A percentile compares a stretch with the other conserved stretches of the same genome.
Conservation (phyloP, 1,140 invertebrate species). For the Eueides isabella region DNA sequence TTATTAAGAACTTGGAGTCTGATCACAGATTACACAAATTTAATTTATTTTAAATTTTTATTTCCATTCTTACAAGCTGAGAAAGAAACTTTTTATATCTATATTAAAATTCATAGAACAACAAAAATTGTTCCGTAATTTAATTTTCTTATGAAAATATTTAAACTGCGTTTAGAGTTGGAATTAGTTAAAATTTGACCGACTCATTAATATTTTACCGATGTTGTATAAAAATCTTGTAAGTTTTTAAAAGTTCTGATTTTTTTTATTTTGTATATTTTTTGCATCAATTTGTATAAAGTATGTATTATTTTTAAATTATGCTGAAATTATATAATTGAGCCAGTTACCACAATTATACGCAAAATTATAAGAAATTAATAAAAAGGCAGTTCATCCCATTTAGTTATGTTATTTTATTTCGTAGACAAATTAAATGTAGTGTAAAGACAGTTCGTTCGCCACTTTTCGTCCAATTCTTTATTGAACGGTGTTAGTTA, state of each 20-base stretch:
- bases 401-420: no score
- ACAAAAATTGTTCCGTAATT: constrained; percentile 47
- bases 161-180: constrained; percentile 56
- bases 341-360: no score
- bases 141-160: constrained; percentile 60
- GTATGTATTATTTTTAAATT: background rate
- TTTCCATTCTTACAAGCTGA: constrained; percentile 3
- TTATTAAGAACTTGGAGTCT: constrained; percentile 16
- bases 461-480: no score
- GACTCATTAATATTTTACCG: background rate
- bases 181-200: background rate
- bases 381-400: no score
- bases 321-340: no score
- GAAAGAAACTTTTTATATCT: constrained; percentile 17
- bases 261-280: background rate
- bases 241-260: background rate
- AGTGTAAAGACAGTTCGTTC: no score
- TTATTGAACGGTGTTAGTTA: no score
- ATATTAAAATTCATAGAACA: constrained; percentile 44
- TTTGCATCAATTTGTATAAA: background rate
- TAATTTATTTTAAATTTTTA: constrained; percentile 27
- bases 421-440: no score
- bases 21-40: constrained; percentile 16
- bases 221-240: background rate
- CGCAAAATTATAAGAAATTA: no score